Base-by-base conservation (phyloP, 2,888 invertebrate species). In the Clistopyga incitator region DNA sequence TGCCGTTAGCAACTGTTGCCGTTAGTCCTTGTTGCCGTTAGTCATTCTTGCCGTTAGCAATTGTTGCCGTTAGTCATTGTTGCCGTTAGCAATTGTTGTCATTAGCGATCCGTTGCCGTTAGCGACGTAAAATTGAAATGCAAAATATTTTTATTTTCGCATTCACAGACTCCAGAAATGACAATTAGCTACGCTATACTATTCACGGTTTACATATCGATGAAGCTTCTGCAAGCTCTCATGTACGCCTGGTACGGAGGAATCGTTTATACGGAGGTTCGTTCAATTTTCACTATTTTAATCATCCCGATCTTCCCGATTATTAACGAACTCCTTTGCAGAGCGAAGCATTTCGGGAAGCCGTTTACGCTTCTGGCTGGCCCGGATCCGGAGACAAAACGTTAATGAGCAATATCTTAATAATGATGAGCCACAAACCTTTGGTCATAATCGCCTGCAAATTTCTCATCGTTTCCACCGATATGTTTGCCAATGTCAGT, bases 301-400 rank as follows among this genome's bases (percentile, higher is more conserved):
- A 45, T 45, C 15, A 15, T 3, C 4, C 4, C 3, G 8, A 42
- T 42, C 3, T 4, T 20, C 4, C 10, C 2, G 52, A 18, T 52
- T 70, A 4, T 70, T n/a, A 11, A 34, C 23, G 20, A 72, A 42
- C 23, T 13, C n/a, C 6, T n/a, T 38, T 64, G 20, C 56, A 90
- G 90, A 90, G 89, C 52, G 87, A 87, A 45, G 25, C 64, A 3
- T 88, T 90, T 61, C 65, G 86, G 4, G 61, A 81, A n/a, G 86
- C 88, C 0, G 86, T 88, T 15, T 91, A 88, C 70, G 84, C 81
- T 4, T 75, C 86, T 6, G 45, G 78, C 4, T 90, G 90, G 90
- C 65, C 85, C 4, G 77, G 82, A 10, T 84, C 81, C 1, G 83
- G 81, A 2, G 82, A 88, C 52, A 74, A 23, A 42, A 38, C 74